Base-by-base conservation (phyloP, 1,140 invertebrate genomes). In the Macrobrachium rosenbergii region DNA sequence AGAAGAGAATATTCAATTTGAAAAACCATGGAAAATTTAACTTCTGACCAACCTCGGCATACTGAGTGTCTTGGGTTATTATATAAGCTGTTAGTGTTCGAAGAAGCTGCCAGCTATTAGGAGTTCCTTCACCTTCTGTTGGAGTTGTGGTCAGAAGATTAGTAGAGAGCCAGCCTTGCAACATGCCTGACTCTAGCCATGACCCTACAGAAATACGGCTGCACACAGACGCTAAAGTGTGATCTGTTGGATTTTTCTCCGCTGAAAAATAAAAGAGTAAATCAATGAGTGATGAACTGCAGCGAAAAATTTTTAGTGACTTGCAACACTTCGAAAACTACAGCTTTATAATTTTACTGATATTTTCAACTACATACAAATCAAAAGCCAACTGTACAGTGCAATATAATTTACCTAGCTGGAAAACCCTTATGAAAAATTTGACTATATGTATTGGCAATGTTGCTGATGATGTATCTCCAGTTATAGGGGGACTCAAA, bases 341-440 rank as follows among this genome's bases (percentile, higher is more conserved):
- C 8, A 67, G 63, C 7, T 10, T 10, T 52, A 2, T 5, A 52
- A 52, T 52, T 52, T 52, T 52, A 52, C 52, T 52, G 52, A 52
- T 52, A 52, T 10, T 12, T 52, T 10, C 12, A n/a, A 72, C 8
- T 28, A 43, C 5, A 69, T 0, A 23, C 5, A 19, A 21, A 1
- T 67, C 2, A n/a, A 21, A 63, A 3, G 37, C n/a, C n/a, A 10
- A 81, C 17, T 58, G 2, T 8, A 78, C 28, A 37, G 5, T n/a
- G 0, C 45, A 43, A 69, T 52, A 62, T 59, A 92, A 93, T 90
- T 94, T 92, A 91, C 95, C 93, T n/a, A 94, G 93, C 91, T 95
- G 94, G 89, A 96, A 96, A 10, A 97, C 92, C 91, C 94, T 95
- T 90, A 96, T 96, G 90, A 97, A 96, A 90, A 97, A 96, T 90